These are phyloP conservation scores for Amazona guildingii DNA, from an alignment of 2,113 vertebrate genomes.

Conservation along the genomic window DNA sequence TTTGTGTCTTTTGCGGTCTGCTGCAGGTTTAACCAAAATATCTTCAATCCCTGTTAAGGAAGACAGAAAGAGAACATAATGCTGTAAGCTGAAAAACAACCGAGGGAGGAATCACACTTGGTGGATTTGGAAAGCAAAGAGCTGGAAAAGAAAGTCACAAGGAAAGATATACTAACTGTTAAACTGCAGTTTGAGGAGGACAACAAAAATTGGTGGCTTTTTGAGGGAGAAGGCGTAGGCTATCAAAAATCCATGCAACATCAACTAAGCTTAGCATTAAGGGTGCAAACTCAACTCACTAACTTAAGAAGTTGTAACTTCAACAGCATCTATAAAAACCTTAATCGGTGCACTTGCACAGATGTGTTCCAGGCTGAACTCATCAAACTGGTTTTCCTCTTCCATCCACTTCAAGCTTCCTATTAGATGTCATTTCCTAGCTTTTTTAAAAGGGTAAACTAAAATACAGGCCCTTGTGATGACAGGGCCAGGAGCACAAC, in stretches of 20 bases:
- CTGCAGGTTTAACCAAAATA: slow-evolving; percentile 87
- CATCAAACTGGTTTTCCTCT: not conserved
- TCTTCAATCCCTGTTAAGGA: slow-evolving; percentile 89
- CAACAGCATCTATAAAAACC: not conserved
- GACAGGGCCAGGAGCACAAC: not conserved
- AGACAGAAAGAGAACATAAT: not conserved
- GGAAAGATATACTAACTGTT: not conserved
- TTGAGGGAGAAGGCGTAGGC: not conserved
- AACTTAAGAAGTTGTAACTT: not conserved
- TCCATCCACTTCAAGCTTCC: not conserved
- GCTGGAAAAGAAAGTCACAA: not conserved
- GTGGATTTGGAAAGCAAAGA: not conserved
- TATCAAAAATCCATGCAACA: not conserved
- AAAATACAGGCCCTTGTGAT: not conserved
- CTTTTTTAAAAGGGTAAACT: not conserved
- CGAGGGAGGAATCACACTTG: not conserved
- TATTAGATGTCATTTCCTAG: not conserved
- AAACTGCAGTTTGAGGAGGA: not conserved
- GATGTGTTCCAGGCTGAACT: not conserved
- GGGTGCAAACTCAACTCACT: not conserved
- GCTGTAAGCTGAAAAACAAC: not conserved
- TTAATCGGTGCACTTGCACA: not conserved
- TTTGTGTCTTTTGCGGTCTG: slow-evolving; percentile 80
- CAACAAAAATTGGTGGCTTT: not conserved
- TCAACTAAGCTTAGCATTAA: not conserved